A percentile compares a stretch with the other conserved stretches of the same genome.
phyloP scores from a whole-genome alignment of 64 coral and sea anemone genomes.

The Catalaphyllia jardinei region DNA sequence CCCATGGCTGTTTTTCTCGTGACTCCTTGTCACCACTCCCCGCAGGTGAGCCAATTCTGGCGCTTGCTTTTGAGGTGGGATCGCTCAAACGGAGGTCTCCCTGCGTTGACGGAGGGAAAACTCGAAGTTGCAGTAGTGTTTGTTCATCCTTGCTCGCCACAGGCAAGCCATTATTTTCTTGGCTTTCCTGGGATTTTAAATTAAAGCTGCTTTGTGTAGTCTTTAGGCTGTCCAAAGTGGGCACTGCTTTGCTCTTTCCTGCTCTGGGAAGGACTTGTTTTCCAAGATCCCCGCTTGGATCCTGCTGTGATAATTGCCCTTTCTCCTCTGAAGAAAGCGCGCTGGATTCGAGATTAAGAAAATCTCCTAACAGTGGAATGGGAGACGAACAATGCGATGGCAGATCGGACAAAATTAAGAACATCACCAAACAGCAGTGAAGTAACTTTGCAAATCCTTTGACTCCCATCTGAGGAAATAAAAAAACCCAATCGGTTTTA shows the following conservation, averaged over 20 bases:
- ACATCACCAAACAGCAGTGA: not conserved
- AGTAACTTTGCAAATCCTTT: not conserved
- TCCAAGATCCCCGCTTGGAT: not conserved
- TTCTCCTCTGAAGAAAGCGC: not conserved
- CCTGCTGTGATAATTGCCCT: not conserved
- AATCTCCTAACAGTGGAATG: not conserved
- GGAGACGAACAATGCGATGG: not conserved
- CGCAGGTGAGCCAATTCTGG: not conserved
- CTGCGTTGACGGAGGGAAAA: not conserved
- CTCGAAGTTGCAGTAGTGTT: not conserved
- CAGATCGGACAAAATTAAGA: conserved; percentile 7
- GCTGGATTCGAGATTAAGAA: not conserved
- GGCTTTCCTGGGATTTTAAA: not conserved
- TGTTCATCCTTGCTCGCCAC: not conserved
- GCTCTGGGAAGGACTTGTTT: not conserved
- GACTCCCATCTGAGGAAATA: conserved; percentile 18
- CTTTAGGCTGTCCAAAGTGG: not conserved
- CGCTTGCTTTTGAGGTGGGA: not conserved
- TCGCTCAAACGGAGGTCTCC: not conserved
- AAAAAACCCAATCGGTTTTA: not conserved
- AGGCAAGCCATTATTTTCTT: not conserved
- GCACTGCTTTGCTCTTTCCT: not conserved
- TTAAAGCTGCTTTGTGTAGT: not conserved
- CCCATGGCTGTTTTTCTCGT: not conserved
- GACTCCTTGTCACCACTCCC: not conserved